Evolutionary conservation across 2,113 vertebrate genomes (phyloP).

Genomic region (Sinocyclocheilus anophthalmus): DNA sequence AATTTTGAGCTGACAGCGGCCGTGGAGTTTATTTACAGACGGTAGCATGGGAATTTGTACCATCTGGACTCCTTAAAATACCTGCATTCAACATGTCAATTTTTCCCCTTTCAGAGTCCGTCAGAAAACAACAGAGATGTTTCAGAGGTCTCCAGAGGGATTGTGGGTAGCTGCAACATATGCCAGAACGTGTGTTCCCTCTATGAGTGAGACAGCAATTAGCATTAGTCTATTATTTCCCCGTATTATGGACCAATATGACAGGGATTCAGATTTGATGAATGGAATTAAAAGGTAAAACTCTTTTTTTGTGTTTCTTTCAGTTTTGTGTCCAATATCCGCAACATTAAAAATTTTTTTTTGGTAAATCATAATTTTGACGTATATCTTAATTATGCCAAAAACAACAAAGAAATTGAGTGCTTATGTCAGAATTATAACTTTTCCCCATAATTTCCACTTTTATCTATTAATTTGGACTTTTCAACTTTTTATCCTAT

Average conservation of each 20-base stretch:
- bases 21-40: constrained; percentile 30
- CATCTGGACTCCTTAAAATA: constrained; percentile 55
- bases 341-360: not conserved
- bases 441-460: not conserved
- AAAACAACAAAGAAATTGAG: not conserved
- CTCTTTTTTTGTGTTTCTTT: not conserved
- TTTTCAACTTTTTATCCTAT: not conserved
- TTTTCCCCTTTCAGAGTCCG: constrained; percentile 45
- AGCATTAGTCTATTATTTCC: constrained; percentile 57
- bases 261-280: constrained; percentile 8
- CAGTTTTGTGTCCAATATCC: not conserved
- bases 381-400: not conserved
- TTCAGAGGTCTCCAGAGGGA: constrained; percentile 41
- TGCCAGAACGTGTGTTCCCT: constrained; percentile 50
- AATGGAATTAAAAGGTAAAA: constrained; percentile 7
- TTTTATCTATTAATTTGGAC: too few relatives aligned
- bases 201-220: constrained; percentile 47
- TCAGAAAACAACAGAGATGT: constrained; percentile 44
- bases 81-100: constrained; percentile 47
- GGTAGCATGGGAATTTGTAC: constrained; percentile 34
- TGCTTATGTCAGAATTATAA: not conserved
- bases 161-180: constrained; percentile 57
- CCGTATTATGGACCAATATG: constrained; percentile 41
- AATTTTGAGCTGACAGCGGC: constrained; percentile 26
- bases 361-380: not conserved